Evolutionary conservation across 2,113 vertebrate species (phyloP).

Genomic region (Ophthalmolycus amberensis): DNA sequence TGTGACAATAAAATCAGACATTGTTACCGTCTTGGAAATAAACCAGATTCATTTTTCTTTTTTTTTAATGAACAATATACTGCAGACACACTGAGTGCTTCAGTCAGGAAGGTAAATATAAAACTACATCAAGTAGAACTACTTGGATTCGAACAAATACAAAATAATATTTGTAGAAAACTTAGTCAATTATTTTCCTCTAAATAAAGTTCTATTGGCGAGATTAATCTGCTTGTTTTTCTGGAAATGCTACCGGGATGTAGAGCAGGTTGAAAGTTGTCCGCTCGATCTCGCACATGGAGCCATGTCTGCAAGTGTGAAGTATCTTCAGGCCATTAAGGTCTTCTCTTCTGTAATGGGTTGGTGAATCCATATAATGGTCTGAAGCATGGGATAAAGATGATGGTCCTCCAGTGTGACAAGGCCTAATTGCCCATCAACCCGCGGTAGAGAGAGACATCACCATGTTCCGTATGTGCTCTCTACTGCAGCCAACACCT

Average conservation of each 20-base stretch:
- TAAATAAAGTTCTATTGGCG: neutral
- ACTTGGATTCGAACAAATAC: constrained; percentile 12
- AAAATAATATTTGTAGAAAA: constrained; percentile 4
- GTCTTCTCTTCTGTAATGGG: constrained; percentile 68
- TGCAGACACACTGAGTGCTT: constrained; percentile 18
- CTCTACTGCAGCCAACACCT: constrained; percentile 80
- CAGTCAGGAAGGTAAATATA: constrained; percentile 26
- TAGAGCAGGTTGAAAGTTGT: constrained; percentile 29
- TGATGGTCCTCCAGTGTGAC: constrained; percentile 74
- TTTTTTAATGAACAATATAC: constrained; percentile 50
- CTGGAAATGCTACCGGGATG: constrained; percentile 19
- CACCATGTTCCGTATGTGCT: constrained; percentile 73
- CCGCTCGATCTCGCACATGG: constrained; percentile 19
- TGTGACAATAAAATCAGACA: constrained; percentile 54
- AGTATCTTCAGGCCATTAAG: constrained; percentile 71
- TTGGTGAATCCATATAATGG: constrained; percentile 75
- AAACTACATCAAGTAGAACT: constrained; percentile 8
- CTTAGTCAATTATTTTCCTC: constrained; percentile 21
- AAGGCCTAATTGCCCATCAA: constrained; percentile 83
- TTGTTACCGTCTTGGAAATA: constrained; percentile 48
- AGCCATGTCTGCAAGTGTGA: constrained; percentile 59
- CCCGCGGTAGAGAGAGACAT: constrained; percentile 80
- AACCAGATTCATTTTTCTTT: constrained; percentile 16
- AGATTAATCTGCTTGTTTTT: constrained; percentile 36
- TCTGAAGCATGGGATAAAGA: constrained; percentile 74